A percentile compares a stretch with the other conserved stretches of the same genome.
Conservation (phyloP, 2,113 vertebrate species). For the Zootoca vivipara region DNA sequence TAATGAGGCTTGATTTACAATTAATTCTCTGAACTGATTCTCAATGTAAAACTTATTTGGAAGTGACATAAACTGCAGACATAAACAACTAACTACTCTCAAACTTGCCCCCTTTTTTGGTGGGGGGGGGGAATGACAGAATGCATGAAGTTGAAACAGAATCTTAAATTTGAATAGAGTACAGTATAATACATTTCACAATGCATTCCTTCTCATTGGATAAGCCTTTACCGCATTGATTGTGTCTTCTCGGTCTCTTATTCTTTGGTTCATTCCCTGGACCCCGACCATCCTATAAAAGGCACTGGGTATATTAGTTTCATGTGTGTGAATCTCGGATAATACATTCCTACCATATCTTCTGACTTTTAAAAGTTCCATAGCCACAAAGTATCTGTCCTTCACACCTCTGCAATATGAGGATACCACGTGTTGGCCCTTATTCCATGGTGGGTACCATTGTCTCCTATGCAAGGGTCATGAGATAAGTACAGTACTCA, state of each 20-base stretch:
- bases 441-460: not conserved
- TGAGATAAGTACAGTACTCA: not conserved
- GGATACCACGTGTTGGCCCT: not conserved
- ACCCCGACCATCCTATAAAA: not conserved
- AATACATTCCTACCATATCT: not conserved
- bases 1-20: not conserved
- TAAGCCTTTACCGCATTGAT: not conserved
- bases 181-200: not conserved
- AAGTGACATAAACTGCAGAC: not conserved
- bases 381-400: not conserved
- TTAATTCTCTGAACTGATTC: slow-evolving; percentile 2
- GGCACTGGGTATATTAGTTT: not conserved
- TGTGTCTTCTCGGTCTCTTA: not conserved
- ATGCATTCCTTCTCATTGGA: not conserved
- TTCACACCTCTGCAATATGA: not conserved
- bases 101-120: no score
- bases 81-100: not conserved
- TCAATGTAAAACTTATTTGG: not conserved
- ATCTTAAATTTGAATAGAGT: not conserved
- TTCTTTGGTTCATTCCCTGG: not conserved
- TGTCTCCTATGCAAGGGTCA: not conserved
- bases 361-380: not conserved
- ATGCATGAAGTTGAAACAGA: not conserved
- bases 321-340: not conserved
- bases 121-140: not conserved